Evolutionary conservation across 2,113 vertebrate genomes (phyloP), one percentile per base, ranked within the genome.

Genomic region (Halcyon senegalensis): DNA sequence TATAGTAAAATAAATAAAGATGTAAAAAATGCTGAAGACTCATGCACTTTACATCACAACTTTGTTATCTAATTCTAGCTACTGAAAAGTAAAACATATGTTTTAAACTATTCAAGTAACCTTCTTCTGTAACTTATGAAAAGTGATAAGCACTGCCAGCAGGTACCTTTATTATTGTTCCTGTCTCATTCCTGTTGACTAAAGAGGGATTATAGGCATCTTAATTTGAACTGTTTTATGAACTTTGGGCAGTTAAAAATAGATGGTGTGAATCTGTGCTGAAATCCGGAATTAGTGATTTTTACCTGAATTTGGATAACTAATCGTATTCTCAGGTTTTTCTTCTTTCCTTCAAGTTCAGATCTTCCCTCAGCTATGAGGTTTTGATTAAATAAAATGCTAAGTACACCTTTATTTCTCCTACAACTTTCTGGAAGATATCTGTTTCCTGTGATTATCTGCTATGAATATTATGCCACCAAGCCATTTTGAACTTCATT

Each of bases 401-500:
- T 74, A 90, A 68, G 16, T 41, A 46, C 44, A 20, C 6, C 16
- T 74, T 90, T 70, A 48, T 68, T 92, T 84, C 39, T 64, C n/a
- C 35, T 75, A 16, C 21, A 89, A 16, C 43, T 94, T 95, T 75
- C 39, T 81, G 73, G 58, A 81, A 60, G 20, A 19, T 48, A 24
- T 56, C 37, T 75, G 16, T 75, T 92, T 94, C 30, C 56, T 84
- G 35, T 72, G 62, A 68, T 97, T 51, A 84, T 75, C 64, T 87
- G 76, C 60, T 76, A 58, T 56, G 55, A 90, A 77, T 75, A 90
- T 78, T 87, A 89, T 82, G 33, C 66, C 50, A 87, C 51, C 48
- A 76, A 94, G 51, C 30, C 86, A 87, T 92, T 88, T 89, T 90
- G 68, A 96, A 90, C 72, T 94, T 93, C 86, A 80, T 80, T 90